These are phyloP conservation scores for Drosophila nigromelanica DNA, from an alignment of 1,140 invertebrate species.

Conservation along the genomic window DNA sequence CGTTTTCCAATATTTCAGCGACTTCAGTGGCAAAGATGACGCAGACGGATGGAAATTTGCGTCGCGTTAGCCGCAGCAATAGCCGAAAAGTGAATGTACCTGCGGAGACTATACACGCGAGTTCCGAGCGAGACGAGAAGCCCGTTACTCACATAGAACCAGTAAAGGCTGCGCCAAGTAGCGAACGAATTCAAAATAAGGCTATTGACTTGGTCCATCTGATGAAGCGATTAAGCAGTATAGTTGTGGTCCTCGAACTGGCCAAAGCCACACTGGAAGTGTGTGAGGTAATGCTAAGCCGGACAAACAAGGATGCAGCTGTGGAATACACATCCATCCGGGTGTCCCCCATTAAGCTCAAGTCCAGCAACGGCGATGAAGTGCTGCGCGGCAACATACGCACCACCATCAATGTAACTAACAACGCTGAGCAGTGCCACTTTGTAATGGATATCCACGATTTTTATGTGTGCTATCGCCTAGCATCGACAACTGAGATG, in stretches of 20 bases:
- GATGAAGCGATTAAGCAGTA: slow-evolving; percentile 37
- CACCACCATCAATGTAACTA: slow-evolving; percentile 26
- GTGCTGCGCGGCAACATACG: slow-evolving; percentile 64
- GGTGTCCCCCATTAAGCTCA: slow-evolving; percentile 46
- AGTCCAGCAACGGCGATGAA: slow-evolving; percentile 51
- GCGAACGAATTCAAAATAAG: background rate
- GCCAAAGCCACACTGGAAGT: slow-evolving; percentile 56
- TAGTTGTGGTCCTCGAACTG: slow-evolving; percentile 61
- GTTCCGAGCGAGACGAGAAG: slow-evolving; percentile 75
- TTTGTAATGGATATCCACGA: slow-evolving; percentile 64
- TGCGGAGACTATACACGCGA: slow-evolving; percentile 76
- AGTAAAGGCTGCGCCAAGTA: background rate
- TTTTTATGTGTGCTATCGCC: slow-evolving; percentile 47
- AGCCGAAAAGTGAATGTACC: slow-evolving; percentile 62
- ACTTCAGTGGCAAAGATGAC: slow-evolving; percentile 29
- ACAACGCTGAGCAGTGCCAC: slow-evolving; percentile 40
- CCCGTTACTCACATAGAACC: slow-evolving; percentile 41
- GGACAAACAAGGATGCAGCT: background rate
- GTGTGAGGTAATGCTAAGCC: slow-evolving; percentile 53
- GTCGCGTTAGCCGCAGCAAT: slow-evolving; percentile 43
- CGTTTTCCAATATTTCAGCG: slow-evolving; percentile 47
- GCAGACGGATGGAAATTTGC: slow-evolving; percentile 37
- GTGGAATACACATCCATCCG: slow-evolving; percentile 55
- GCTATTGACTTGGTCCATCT: slow-evolving; percentile 28
- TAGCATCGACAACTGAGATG: slow-evolving; percentile 14